Conservation (phyloP, 35 echinoderm and acorn worm genomes). For the Heliocidaris erythrogramma region DNA sequence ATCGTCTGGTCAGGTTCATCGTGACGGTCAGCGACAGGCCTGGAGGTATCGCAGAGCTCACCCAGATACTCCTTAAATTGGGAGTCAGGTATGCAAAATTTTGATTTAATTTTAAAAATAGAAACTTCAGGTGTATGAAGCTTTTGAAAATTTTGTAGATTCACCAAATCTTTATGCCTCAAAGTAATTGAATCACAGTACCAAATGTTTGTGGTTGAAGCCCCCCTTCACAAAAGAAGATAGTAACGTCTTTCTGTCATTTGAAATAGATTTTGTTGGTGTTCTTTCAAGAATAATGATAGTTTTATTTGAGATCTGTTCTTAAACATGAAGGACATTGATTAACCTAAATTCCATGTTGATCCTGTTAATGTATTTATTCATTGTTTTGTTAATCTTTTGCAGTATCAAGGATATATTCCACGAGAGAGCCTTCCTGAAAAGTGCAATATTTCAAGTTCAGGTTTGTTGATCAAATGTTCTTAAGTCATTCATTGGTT, state of each 20-base stretch:
- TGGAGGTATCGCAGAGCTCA: conserved; percentile 94
- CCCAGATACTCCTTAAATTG: conserved; percentile 69
- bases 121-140: neutral
- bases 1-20: conserved; percentile 81
- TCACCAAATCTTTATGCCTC: neutral
- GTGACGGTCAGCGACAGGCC: conserved; percentile 95
- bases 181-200: neutral
- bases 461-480: conserved; percentile 63
- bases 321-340: neutral
- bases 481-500: neutral
- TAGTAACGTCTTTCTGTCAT: no score
- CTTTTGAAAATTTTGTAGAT: neutral
- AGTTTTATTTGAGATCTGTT: neutral
- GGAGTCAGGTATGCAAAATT: conserved; percentile 78
- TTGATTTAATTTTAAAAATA: neutral
- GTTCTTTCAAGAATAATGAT: neutral
- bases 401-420: conserved; percentile 94
- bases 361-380: neutral
- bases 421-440: conserved; percentile 94
- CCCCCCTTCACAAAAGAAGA: no score
- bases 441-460: conserved; percentile 98
- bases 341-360: neutral
- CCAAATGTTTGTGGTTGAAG: no score
- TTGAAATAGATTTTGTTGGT: neutral
- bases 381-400: conserved; percentile 17